Evolutionary conservation across 2,888 invertebrate genomes (phyloP), one percentile per base, ranked within the genome.

Genomic region (Scaptomyza flava): DNA sequence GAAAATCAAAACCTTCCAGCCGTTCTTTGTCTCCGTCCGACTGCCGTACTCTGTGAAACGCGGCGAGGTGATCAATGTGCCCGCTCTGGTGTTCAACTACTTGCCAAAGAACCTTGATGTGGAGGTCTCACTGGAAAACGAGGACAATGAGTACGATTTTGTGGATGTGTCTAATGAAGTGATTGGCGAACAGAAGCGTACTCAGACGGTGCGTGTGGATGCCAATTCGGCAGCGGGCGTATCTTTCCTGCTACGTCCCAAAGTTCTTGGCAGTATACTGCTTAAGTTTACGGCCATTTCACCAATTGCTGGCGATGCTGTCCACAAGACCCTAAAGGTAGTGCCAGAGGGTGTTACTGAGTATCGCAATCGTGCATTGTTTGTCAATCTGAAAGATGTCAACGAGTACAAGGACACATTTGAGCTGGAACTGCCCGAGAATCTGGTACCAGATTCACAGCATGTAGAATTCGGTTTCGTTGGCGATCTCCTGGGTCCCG

Each of bases 41-140:
- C 92, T 98, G 58, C 99, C 99, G 0, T 96, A 96, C 81, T 95
- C 96, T 0, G 95, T 99, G n/a, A 96, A 97, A 80, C 94, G 96
- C 66, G 98, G 97, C 17, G 99, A 99, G 93, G 95, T 96, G 17
- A 93, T 99, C 53, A 96, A 96, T 0, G 94, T 98, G 45, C 96
- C 98, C 43, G 95, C 96, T 6, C 95, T 96, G 11, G 94, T 98
- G 9, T 97, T 96, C 90, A 99, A 98, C 91, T 96, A 98, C 86
- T 93, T 97, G 91, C 94, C 95, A 27, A 94, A 94, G 62, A 96
- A 96, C 78, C 93, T 96, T 0, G 93, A 93, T 30, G 96, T 96
- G 0, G 96, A 97, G 79, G 95, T 98, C 0, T 96, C 96, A 0
- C 93, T 98, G 82, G 96, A 96, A 79, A 96, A 96, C 91, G 94